A percentile compares a stretch with the other conserved stretches of the same genome.
Conservation (phyloP, 1,140 invertebrate genomes). For the Bombus superbus region DNA sequence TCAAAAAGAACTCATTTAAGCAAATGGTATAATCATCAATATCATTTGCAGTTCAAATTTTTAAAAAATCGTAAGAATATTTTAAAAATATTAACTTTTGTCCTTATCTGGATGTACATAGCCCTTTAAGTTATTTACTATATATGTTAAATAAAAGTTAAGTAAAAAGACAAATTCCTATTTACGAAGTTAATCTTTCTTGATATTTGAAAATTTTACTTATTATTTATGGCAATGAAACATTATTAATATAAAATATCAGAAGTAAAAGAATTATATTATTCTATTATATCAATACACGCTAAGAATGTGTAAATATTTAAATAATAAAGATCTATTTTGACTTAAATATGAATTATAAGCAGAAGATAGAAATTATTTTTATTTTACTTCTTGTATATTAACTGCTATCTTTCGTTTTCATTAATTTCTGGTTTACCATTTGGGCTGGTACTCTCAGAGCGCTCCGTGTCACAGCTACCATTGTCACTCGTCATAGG, state of each 20-base stretch:
- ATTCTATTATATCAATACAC: not conserved
- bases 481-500: slow-evolving; percentile 56
- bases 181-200: not conserved
- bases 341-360: slow-evolving; percentile 29
- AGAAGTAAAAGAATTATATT: not conserved
- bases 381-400: slow-evolving; percentile 73
- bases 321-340: slow-evolving; percentile 13
- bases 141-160: not conserved
- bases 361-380: slow-evolving; percentile 51
- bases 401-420: slow-evolving; percentile 82
- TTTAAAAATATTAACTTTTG: not conserved
- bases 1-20: not conserved
- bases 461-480: slow-evolving; percentile 60
- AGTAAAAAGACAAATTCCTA: not conserved
- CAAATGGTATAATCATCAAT: no score
- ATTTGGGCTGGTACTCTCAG: slow-evolving; percentile 77
- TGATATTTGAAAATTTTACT: not conserved
- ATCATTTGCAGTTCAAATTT: not conserved
- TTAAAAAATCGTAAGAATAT: not conserved
- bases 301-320: slow-evolving; percentile 1
- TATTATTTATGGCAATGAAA: not conserved
- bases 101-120: not conserved
- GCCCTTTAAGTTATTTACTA: not conserved
- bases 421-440: slow-evolving; percentile 83
- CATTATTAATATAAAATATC: not conserved